Evolutionary conservation across 1,140 invertebrate species (phyloP), one percentile per base, ranked within the genome.

Genomic region (Drosophila nebulosa): DNA sequence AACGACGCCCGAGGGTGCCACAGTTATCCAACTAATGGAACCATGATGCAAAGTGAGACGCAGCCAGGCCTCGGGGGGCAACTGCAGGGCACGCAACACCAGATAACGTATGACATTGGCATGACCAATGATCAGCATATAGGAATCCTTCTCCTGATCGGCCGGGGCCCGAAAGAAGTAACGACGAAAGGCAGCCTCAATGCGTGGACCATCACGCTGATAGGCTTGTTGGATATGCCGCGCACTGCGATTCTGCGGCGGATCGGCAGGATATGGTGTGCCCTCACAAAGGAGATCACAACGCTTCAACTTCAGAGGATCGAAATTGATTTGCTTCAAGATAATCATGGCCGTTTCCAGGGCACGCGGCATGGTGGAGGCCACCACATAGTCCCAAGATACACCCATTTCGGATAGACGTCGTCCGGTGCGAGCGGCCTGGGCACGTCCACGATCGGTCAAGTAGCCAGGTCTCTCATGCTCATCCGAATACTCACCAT

Each of bases 61-160:
- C 1, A 99, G 92, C 99, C 99, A 99, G 21, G 96, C 98, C 91
- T 99, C 97, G 0, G 97, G 96, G 2, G 98, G 98, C 85, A 99
- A 96, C 92, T 99, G 99, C 21, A 99, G 92, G 1, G 97, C 97
- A 91, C 98, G 97, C 94, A 98, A 99, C 21, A 99, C 95, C 92
- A 99, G 98, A 92, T 98, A 99, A 67, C 98, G 93, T 76, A 99
- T 99, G 7, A 99, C 98, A 93, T 99, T 99, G 4, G 97, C 97
- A 93, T 99, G 99, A 78, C 98, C 99, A 3, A 99, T 97, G 51
- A 99, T 92, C 27, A 99, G 91, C 56, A 99, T 97, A 91, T 97
- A 98, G 1, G 95, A 95, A 90, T 99, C 97, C 42, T 95, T 92
- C 60, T 94, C 93, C 92, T 99, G 98, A 3, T 93, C 92, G 1